Evolutionary conservation across 2,113 vertebrate species (phyloP), one percentile per base, ranked within the genome.

Genomic region (Tychaedon coryphoeus): DNA sequence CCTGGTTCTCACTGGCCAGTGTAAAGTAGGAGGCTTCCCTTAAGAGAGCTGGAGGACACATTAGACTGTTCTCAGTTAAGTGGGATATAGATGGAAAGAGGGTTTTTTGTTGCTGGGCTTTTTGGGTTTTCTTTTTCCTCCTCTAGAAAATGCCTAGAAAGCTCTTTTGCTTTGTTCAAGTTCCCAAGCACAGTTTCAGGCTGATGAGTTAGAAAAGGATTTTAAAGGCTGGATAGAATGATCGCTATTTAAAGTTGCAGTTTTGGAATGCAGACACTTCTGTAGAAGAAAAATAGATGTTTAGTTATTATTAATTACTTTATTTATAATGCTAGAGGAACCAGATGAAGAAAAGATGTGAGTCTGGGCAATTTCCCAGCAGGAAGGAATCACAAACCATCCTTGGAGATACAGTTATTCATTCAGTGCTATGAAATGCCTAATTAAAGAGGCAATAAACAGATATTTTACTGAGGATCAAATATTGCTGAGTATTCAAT

Each of bases 371-470:
- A 84, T 94, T 94, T 96, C 88, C 88, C 90, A 89, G 85, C 0
- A 26, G 88, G 90, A 93, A 95, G 60, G 57, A 95, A 90, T 96
- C 94, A 76, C 89, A 91, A 95, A 70, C 84, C 56, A 38, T 93
- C 77, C 77, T 95, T 67, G 72, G 86, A 96, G 81, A 93, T 91
- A 61, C 67, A 88, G 84, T 93, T 95, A 91, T 75, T 96, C 86
- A 95, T 95, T 91, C 89, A 91, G 74, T 88, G 87, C 93, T 96
- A 88, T 88, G 92, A 97, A 93, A 92, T 91, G 87, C 80, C 92
- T 96, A 93, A 97, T 93, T 94, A 90, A 94, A 91, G 93, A 94
- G 67, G 90, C 79, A 96, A 94, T 88, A 91, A 93, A 90, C 92
- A 90, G 80, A 75, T 91, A 82, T 70, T 96, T 95, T 92, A 90